phyloP scores from a whole-genome alignment of 2,113 vertebrate species.

The Sialia sialis region DNA sequence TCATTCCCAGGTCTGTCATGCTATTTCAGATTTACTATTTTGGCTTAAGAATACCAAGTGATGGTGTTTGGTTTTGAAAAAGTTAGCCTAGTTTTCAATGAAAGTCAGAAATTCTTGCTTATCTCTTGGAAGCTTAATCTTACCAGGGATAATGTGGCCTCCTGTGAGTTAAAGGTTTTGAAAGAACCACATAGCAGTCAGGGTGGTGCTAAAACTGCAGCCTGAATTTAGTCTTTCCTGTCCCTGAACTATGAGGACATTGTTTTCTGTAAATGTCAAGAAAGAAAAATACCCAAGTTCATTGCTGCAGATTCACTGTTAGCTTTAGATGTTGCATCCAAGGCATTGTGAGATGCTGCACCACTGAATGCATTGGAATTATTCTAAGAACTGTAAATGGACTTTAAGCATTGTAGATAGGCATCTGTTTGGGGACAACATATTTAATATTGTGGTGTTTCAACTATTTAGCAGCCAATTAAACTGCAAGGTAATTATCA shows the following conservation, averaged over 20 bases:
- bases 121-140: background rate
- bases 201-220: slow-evolving; percentile 1
- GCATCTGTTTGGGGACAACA: background rate
- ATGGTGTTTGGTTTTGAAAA: slow-evolving; percentile 18
- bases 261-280: background rate
- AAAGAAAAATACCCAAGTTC: background rate
- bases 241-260: background rate
- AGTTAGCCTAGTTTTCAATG: slow-evolving; percentile 28
- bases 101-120: slow-evolving; percentile 19
- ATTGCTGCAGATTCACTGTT: background rate
- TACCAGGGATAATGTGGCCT: background rate
- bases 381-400: background rate
- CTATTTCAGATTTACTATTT: background rate
- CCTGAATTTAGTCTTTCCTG: slow-evolving; percentile 8
- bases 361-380: background rate
- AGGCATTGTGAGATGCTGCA: background rate
- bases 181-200: background rate
- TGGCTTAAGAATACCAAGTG: background rate
- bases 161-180: slow-evolving; percentile 1
- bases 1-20: background rate
- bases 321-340: background rate
- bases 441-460: background rate
- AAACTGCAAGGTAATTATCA: background rate
- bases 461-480: background rate
- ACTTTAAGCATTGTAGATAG: background rate